Conservation (phyloP, 2,797 vertebrate genomes). For the Lindbergichthys nudifrons region DNA sequence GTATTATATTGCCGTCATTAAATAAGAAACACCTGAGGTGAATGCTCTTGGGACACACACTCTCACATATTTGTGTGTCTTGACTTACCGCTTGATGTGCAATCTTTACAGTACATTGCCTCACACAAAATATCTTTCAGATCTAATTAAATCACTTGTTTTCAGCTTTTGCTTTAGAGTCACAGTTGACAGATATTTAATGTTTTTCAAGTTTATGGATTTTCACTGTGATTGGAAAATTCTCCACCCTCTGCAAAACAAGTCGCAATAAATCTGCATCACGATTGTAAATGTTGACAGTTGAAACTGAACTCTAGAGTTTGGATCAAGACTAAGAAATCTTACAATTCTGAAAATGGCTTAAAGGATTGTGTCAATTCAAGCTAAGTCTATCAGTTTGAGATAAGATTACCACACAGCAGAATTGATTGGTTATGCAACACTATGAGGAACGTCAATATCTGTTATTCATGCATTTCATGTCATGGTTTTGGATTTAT, state of each 20-base stretch:
- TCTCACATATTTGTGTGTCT: constrained; percentile 34
- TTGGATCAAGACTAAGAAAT: constrained; percentile 15
- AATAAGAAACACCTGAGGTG: constrained; percentile 47
- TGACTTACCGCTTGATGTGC: constrained; percentile 30
- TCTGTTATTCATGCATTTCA: constrained; percentile 7
- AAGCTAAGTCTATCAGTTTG: constrained; percentile 30
- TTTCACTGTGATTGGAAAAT: constrained; percentile 20
- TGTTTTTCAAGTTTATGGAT: constrained; percentile 28
- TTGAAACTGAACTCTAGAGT: constrained; percentile 27
- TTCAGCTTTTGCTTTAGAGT: constrained; percentile 20
- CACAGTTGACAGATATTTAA: constrained; percentile 5
- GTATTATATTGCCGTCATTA: constrained; percentile 53
- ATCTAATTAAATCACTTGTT: constrained; percentile 38
- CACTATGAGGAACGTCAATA: constrained; percentile 7
- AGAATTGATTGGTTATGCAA: constrained; percentile 31
- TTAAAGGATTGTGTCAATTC: constrained; percentile 26
- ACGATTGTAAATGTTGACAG: constrained; percentile 27
- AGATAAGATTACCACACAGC: constrained; percentile 22
- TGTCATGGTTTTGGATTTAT: too few relatives aligned
- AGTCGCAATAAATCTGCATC: constrained; percentile 8
- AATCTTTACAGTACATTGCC: constrained; percentile 26
- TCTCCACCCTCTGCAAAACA: constrained; percentile 13
- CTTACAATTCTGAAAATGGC: constrained; percentile 23
- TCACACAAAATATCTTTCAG: constrained; percentile 12
- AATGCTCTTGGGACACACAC: constrained; percentile 44